Evolutionary conservation across 1,140 invertebrate genomes (phyloP).

Genomic region (Drosophila truncata): DNA sequence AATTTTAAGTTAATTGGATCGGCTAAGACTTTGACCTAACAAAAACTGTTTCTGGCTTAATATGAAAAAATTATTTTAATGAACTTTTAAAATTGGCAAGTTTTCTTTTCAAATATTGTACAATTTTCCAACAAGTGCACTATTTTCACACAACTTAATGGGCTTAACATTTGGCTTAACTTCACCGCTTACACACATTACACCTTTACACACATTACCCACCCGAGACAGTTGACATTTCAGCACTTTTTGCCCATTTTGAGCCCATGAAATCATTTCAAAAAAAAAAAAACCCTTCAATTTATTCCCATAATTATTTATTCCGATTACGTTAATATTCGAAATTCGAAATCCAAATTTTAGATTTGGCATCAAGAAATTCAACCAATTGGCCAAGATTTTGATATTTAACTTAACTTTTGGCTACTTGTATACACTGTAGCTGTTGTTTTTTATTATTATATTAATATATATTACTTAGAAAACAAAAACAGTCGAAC

Average conservation of each 20-base stretch:
- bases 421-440: neutral
- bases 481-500: constrained; percentile 1
- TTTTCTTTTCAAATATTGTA: neutral
- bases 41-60: neutral
- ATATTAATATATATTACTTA: neutral
- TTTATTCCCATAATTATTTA: constrained; percentile 1
- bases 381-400: neutral
- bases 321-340: constrained; percentile 7
- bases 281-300: too few relatives aligned
- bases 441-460: neutral
- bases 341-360: constrained; percentile 16
- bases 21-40: neutral
- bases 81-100: neutral
- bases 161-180: neutral
- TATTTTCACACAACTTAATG: neutral
- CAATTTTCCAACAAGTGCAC: neutral
- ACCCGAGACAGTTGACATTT: neutral
- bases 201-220: neutral
- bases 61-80: neutral
- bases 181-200: constrained; percentile 3
- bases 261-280: neutral
- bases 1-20: neutral
- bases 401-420: constrained; percentile 9
- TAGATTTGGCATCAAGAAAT: constrained; percentile 20
- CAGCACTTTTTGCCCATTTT: constrained; percentile 6